Base-by-base conservation (phyloP, 2,113 vertebrate genomes). In the Xerus inauris region DNA sequence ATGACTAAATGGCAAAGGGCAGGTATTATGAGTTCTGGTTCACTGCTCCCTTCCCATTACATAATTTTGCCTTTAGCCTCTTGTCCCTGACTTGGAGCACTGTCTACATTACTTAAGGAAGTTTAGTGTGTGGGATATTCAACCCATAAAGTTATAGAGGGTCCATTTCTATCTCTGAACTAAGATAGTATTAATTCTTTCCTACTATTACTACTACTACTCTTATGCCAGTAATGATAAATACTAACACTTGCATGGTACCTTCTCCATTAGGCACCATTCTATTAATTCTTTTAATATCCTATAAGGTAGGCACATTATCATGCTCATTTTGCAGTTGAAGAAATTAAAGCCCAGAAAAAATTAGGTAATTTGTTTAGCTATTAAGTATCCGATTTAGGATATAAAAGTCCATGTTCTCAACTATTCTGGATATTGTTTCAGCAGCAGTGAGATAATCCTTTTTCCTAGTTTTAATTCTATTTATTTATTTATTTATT, bases 331-430 rank as follows among this genome's bases (percentile, higher is more conserved):
- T 87, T 94, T 81, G 38, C 69, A 91, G 59, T 71, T 94, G 81
- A 94, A 88, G 30, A 95, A 95, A 85, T 87, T 75, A 88, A 93
- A 40, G 14, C 77, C 11, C 10, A 85, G 90, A 91, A 45, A 89
- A 71, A 85, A 64, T 85, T 13, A 64, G 28, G 28, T 75, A n/a
- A 88, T 83, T 72, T 91, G n/a, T 51, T 49, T 22, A 76, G 38
- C 72, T 86, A 7, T 22, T 84, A 47, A 75, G 28, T 93, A 80
- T 14, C 16, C 49, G 24, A 32, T 32, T 64, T 30, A 86, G 35
- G 22, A 71, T 57, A 86, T 93, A 72, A 89, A 93, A 87, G 10
- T 51, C 51, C 6, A 7, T 71, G 5, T 19, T 85, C 51, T 67
- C 73, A 64, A 89, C n/a, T 75, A 45, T 6, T 72, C 5, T 86